Percentiles rank a stretch among this genome's conserved stretches.
These are phyloP conservation scores for Adelphocoris suturalis DNA, from an alignment of 2,888 invertebrate species.

Conservation along the genomic window DNA sequence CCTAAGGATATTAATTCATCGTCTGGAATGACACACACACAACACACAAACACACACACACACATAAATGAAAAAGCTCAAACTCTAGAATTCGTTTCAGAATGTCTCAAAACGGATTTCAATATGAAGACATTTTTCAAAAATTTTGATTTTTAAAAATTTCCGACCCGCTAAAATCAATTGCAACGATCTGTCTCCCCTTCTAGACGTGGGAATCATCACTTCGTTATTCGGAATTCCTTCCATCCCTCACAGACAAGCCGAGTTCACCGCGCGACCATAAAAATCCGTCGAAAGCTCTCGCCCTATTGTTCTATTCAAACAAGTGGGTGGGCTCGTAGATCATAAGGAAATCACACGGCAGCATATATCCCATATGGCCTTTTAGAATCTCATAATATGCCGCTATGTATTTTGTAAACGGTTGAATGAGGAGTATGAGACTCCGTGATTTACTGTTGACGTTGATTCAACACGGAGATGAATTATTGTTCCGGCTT, in stretches of 20 bases:
- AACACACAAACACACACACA: too few relatives aligned
- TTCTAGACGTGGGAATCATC: background rate
- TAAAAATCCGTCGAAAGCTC: background rate
- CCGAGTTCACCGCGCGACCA: background rate
- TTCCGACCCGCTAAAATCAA: too few relatives aligned
- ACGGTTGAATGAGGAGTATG: background rate
- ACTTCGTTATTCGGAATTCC: background rate
- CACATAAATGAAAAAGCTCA: too few relatives aligned
- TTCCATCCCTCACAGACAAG: background rate
- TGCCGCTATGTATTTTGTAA: conserved; percentile 10
- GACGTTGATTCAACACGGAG: conserved; percentile 13
- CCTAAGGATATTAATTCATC: too few relatives aligned
- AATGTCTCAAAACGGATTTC: too few relatives aligned
- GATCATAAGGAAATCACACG: background rate
- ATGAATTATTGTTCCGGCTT: conserved; percentile 19
- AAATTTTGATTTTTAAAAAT: too few relatives aligned
- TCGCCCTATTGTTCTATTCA: conserved; percentile 17
- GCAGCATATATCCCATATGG: conserved; percentile 6
- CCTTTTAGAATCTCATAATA: background rate
- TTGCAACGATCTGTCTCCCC: background rate
- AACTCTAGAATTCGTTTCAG: too few relatives aligned
- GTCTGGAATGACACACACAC: too few relatives aligned
- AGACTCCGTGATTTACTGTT: background rate
- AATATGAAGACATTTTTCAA: too few relatives aligned
- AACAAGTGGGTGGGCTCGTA: conserved; percentile 32